These are phyloP conservation scores for Pristionchus entomophagus DNA, from an alignment of 2,888 invertebrate genomes.

Conservation along the genomic window DNA sequence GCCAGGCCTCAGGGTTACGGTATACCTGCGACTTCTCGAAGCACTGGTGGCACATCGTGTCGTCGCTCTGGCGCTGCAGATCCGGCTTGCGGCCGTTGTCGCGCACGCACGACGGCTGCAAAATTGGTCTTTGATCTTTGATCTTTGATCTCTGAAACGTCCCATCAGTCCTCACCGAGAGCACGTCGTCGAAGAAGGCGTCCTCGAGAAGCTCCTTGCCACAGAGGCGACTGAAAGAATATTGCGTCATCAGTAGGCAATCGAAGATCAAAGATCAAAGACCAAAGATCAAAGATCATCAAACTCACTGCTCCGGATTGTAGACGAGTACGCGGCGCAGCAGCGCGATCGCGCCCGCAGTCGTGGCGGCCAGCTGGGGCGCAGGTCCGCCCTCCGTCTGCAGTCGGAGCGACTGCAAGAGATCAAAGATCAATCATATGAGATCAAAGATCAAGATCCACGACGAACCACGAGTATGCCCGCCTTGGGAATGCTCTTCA, in stretches of 20 bases:
- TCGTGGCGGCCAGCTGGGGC: not conserved
- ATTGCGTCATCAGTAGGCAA: not conserved
- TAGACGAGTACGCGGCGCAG: conserved; percentile 30
- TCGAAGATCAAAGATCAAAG: not conserved
- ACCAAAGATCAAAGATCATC: not conserved
- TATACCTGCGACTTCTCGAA: conserved; percentile 38
- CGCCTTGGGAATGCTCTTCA: not conserved
- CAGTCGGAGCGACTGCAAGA: conserved; percentile 33
- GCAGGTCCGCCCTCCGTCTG: not conserved
- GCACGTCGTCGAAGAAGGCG: conserved; percentile 41
- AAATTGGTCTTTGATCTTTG: not conserved
- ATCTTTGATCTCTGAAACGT: not conserved
- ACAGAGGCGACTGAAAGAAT: conserved; percentile 1
- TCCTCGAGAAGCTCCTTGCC: conserved; percentile 35
- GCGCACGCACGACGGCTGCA: not conserved
- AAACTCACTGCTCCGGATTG: conserved; percentile 28
- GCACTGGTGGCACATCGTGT: conserved; percentile 37
- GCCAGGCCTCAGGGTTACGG: conserved; percentile 14
- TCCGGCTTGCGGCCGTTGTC: not conserved
- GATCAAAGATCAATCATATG: not conserved
- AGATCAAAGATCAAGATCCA: not conserved
- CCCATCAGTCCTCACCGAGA: not conserved
- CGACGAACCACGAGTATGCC: conserved; percentile 6
- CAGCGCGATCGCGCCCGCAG: not conserved
- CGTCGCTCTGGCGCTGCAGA: not conserved